Evolutionary conservation across 2,113 vertebrate genomes (phyloP).

Genomic region (Cercocebus atys): DNA sequence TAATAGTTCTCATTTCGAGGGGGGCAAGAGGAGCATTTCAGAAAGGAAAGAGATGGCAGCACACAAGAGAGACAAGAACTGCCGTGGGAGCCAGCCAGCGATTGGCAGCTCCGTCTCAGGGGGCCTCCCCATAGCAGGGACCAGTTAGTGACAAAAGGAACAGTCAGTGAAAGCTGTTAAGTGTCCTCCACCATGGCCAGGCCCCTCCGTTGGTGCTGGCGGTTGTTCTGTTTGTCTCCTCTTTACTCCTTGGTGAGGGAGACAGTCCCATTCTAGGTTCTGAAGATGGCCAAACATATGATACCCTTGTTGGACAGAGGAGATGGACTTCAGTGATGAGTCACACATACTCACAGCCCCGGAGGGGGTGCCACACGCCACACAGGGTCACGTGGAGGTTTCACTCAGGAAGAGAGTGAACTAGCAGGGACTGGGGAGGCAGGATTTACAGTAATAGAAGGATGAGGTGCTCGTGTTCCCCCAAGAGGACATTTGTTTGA

Average conservation of each 20-base stretch:
- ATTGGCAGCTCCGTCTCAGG: neutral
- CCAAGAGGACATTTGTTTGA: neutral
- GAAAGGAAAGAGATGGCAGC: neutral
- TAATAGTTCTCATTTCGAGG: neutral
- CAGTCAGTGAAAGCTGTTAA: neutral
- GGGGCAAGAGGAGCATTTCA: neutral
- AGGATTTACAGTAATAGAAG: neutral
- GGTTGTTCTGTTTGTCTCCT: neutral
- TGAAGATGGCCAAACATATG: neutral
- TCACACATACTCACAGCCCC: fast-evolving
- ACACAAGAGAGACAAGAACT: neutral
- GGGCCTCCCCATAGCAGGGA: neutral
- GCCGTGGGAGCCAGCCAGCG: neutral
- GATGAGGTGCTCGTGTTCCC: neutral
- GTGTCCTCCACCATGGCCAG: neutral
- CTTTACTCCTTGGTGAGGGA: neutral
- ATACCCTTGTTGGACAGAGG: neutral
- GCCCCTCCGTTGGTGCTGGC: neutral
- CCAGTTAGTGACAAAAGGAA: neutral
- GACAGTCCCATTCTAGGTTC: neutral
- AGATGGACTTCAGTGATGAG: neutral
- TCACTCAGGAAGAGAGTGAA: neutral
- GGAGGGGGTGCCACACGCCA: neutral
- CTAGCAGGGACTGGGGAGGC: neutral
- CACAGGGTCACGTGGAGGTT: neutral